Evolutionary conservation across 2,797 vertebrate species (phyloP).

Genomic region (Amblyraja radiata): DNA sequence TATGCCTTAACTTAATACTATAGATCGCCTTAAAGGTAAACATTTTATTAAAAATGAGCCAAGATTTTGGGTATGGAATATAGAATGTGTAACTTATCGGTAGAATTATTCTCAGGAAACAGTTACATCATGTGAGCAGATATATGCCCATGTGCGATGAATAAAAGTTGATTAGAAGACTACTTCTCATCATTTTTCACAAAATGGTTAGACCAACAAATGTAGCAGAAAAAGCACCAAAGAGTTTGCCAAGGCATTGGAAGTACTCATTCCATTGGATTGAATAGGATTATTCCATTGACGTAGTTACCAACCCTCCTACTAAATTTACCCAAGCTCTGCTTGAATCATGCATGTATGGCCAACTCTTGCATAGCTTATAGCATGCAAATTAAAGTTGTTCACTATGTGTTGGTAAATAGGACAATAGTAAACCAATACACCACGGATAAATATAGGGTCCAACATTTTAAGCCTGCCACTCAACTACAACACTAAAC

Average conservation of each 20-base stretch:
- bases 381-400: neutral
- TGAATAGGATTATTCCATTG: no score
- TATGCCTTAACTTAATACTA: neutral
- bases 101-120: neutral
- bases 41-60: neutral
- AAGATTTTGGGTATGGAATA: neutral
- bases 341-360: neutral
- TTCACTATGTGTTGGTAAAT: neutral
- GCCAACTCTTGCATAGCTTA: neutral
- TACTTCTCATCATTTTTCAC: neutral
- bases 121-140: neutral
- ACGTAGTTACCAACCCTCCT: neutral
- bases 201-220: neutral
- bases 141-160: neutral
- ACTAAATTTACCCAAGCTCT: neutral
- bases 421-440: neutral
- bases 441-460: neutral
- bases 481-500: neutral
- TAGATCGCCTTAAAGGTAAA: neutral
- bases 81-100: neutral
- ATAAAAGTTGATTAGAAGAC: neutral
- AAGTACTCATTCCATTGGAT: neutral
- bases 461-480: neutral
- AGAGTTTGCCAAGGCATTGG: neutral
- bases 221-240: neutral